phyloP scores from a whole-genome alignment of 2,797 vertebrate species.

The Spea hammondii region DNA sequence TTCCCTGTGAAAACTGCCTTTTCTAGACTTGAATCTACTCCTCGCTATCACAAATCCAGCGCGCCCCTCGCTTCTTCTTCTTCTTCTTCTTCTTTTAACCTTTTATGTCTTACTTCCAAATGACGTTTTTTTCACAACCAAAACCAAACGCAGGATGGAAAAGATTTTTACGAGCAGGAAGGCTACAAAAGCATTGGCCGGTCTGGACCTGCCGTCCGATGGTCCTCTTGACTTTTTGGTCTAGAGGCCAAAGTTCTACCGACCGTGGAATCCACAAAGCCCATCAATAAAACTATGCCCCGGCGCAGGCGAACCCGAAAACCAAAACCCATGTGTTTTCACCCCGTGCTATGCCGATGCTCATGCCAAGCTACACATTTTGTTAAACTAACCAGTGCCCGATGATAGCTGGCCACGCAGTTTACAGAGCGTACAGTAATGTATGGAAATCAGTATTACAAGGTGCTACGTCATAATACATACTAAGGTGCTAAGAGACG shows the following conservation, averaged over 20 bases:
- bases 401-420: not conserved
- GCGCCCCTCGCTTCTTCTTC: not conserved
- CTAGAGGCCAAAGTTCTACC: not conserved
- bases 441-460: slow-evolving; percentile 11
- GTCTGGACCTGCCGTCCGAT: not conserved
- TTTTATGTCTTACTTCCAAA: slow-evolving; percentile 16
- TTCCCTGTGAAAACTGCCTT: slow-evolving; percentile 52
- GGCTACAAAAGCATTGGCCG: too few relatives aligned
- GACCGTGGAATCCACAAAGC: not conserved
- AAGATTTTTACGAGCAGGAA: not conserved
- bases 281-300: too few relatives aligned
- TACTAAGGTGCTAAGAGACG: slow-evolving; percentile 9
- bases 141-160: slow-evolving; percentile 44
- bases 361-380: not conserved
- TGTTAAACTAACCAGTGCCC: not conserved
- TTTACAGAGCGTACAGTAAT: not conserved
- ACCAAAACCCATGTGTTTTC: too few relatives aligned
- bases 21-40: slow-evolving; percentile 45
- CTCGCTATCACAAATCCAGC: not conserved
- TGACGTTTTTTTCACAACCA: slow-evolving; percentile 15
- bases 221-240: not conserved
- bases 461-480: slow-evolving; percentile 9
- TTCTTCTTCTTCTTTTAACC: not conserved
- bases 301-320: too few relatives aligned
- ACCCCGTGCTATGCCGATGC: too few relatives aligned